A percentile compares a stretch with the other conserved stretches of the same genome.
These are phyloP conservation scores for Drosophila pectinifera DNA, from an alignment of 1,140 invertebrate genomes.

Conservation along the genomic window DNA sequence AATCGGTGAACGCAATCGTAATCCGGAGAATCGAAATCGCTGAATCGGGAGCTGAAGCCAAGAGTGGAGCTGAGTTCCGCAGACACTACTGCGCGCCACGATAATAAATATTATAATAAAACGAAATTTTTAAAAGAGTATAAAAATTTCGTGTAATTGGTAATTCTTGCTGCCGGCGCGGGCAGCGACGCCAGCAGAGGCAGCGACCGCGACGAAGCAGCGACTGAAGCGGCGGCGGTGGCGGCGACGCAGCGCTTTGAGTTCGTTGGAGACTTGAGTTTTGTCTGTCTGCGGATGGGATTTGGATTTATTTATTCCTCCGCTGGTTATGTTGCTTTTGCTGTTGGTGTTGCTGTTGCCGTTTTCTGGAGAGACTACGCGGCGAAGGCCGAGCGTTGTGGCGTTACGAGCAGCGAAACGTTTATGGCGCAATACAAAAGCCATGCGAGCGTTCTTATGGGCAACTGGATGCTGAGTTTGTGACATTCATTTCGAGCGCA, in stretches of 20 bases:
- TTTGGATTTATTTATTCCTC: slow-evolving; percentile 32
- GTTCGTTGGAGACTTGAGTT: slow-evolving; percentile 66
- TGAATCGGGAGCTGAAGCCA: slow-evolving; percentile 47
- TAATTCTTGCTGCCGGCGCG: slow-evolving; percentile 81
- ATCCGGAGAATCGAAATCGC: slow-evolving; percentile 45
- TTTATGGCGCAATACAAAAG: slow-evolving; percentile 85
- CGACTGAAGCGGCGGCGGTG: slow-evolving; percentile 17
- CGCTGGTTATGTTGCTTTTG: slow-evolving; percentile 22
- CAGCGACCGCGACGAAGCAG: slow-evolving; percentile 37
- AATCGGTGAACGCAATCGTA: slow-evolving; percentile 38
- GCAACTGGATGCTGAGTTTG: slow-evolving; percentile 63
- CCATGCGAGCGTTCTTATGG: slow-evolving; percentile 81
- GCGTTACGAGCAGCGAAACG: slow-evolving; percentile 85
- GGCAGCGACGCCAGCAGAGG: slow-evolving; percentile 53
- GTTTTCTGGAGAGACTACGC: slow-evolving; percentile 47
- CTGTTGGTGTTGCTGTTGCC: slow-evolving; percentile 28
- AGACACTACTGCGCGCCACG: slow-evolving; percentile 85
- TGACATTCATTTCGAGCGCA: slow-evolving; percentile 74
- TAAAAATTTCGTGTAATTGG: slow-evolving; percentile 85
- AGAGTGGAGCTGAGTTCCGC: slow-evolving; percentile 76
- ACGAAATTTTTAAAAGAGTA: slow-evolving; percentile 85
- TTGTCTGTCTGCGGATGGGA: slow-evolving; percentile 51
- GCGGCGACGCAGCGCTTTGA: slow-evolving; percentile 39
- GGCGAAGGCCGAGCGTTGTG: slow-evolving; percentile 83
- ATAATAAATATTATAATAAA: slow-evolving; percentile 85